Evolutionary conservation across 2,113 vertebrate species (phyloP), one percentile per base, ranked within the genome.

Genomic region (Paradisaea rubra): DNA sequence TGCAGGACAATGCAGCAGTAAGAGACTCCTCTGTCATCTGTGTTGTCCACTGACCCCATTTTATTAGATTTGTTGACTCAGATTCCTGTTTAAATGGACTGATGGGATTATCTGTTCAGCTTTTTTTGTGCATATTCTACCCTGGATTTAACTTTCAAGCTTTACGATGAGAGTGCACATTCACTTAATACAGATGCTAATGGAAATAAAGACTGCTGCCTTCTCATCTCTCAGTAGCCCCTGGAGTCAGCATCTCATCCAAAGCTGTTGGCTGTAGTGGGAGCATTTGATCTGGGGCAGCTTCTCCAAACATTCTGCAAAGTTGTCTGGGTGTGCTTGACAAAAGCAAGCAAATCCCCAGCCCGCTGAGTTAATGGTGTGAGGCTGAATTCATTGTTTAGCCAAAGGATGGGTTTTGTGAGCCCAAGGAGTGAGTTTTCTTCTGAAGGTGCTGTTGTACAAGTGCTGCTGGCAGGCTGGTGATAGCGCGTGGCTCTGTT

Each of bases 31-130:
- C 86, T 96, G 47, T 86, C 69, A 84, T 87, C 83, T 64, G 13
- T 0, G 17, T 88, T 73, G 76, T 83, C 77, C 49, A 35, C 65
- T 93, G 86, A 89, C 56, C 68, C 33, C 39, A 10, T 57, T 89
- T 92, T 74, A 90, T 93, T 87, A 85, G 71, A 93, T 86, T 71
- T 94, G 80, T 86, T 94, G 84, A 71, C 64, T 96, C 83, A 63
- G 53, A 71, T 68, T 93, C 89, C 21, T 1, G 0, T 76, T 91
- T 92, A 89, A 87, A 52, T 84, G 65, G 72, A 50, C 71, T 89
- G 81, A 81, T 91, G 59, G 79, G 66, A 92, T 95, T 91, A 91
- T 91, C 81, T 85, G 41, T 72, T 91, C 71, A 91, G 81, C 41
- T 41, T 71, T 93, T 59, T 95, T 71, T 61, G 50, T 92, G 50